phyloP scores from a whole-genome alignment of 2,113 vertebrate genomes.

The Eptesicus fuscus region DNA sequence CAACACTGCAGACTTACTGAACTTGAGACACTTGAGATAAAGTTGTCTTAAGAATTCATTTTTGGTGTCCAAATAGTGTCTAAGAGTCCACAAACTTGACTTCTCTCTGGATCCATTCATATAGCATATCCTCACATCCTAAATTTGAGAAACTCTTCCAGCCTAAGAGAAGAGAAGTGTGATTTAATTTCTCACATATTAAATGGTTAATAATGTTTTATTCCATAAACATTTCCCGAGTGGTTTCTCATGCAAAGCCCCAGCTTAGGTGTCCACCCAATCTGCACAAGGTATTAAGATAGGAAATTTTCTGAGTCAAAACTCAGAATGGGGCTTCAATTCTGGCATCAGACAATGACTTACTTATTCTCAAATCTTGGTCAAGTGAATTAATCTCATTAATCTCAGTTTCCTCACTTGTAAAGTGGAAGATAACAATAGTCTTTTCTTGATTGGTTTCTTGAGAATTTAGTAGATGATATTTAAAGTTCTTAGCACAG shows the following conservation, averaged over 20 bases:
- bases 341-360: background rate
- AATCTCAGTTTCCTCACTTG: background rate
- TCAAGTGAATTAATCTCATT: background rate
- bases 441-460: background rate
- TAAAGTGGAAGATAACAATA: background rate
- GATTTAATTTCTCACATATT: background rate
- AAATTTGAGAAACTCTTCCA: background rate
- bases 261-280: background rate
- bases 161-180: background rate
- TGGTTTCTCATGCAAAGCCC: background rate
- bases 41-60: background rate
- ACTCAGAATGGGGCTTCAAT: background rate
- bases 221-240: background rate
- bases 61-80: background rate
- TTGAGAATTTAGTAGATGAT: conserved; percentile 17
- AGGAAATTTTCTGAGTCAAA: background rate
- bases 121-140: background rate
- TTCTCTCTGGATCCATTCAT: background rate
- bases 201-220: background rate
- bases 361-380: background rate
- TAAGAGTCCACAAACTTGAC: background rate
- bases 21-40: background rate
- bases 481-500: conserved; percentile 15
- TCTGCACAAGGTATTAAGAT: background rate
- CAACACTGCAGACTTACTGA: background rate